Base-by-base conservation (phyloP, 2,888 invertebrate genomes). In the Phorcus lineatus region DNA sequence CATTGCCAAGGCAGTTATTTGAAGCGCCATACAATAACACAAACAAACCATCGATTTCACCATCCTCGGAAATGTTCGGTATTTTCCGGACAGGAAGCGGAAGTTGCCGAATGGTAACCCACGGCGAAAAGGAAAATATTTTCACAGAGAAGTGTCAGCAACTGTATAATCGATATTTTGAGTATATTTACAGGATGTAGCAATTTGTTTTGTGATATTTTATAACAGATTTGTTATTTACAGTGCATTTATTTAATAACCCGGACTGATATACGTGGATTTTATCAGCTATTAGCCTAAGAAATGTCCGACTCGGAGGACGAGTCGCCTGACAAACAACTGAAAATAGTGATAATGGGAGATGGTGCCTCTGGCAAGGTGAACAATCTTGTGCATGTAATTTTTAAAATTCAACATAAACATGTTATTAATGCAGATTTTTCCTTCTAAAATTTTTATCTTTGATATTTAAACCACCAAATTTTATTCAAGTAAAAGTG, bases 281-380 rank as follows among this genome's bases (percentile, higher is more conserved):
- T 80, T 74, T 36, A n/a, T 7, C 19, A 79, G 52, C 47, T 75
- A 40, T 0, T 17, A n/a, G n/a, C n/a, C n/a, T 47, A n/a, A 47
- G 86, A 81, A 67, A 92, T 92, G 92, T 92, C 92, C n/a, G 92
- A 92, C 84, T 92, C 92, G 0, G 92, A 92, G 78, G 92, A 92
- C 28, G 91, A 92, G 83, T 83, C 84, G 28, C 88, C 89, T 4
- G 92, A 92, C 78, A 90, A 88, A 92, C 95, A 95, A 90, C 93
- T 97, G 86, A 97, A 97, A 94, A 95, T 97, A 88, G 95, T 96
- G 74, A 94, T 97, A 84, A 94, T 97, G 88, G 97, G 97, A 47
- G 97, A 97, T 92, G 95, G 96, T 77, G 95, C 95, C 81, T 95
- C 96, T 86, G 97, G 97, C 86, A 97, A 97, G 95, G 97, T 97